These are phyloP conservation scores for Sebastes matsubarae DNA, from an alignment of 2,797 vertebrate genomes.

Conservation along the genomic window DNA sequence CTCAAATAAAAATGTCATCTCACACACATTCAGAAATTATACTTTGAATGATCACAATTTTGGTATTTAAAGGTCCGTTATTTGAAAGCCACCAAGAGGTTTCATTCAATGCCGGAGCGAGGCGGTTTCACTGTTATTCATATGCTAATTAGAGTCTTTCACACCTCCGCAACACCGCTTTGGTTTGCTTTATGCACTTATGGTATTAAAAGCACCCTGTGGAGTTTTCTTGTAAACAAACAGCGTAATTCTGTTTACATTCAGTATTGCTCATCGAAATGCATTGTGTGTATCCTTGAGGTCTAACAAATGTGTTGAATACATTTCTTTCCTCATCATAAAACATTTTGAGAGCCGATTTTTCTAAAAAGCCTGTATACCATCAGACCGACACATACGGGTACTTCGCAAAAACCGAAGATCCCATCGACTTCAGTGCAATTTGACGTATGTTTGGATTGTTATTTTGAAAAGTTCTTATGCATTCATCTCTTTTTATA, in stretches of 20 bases:
- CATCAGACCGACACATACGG: no score
- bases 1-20: background rate
- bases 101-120: background rate
- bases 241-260: background rate
- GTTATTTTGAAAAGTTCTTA: no score
- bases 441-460: no score
- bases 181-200: background rate
- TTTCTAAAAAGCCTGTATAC: background rate
- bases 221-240: constrained; percentile 8
- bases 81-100: background rate
- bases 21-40: background rate
- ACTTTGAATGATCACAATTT: background rate
- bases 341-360: background rate
- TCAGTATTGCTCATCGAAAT: background rate
- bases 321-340: background rate
- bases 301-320: background rate
- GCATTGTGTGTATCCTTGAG: background rate
- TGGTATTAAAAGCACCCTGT: background rate
- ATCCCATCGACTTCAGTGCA: no score
- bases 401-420: no score
- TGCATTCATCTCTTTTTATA: no score
- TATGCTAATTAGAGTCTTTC: background rate
- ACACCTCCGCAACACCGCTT: background rate
- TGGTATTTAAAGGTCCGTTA: background rate
- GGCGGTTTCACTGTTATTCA: background rate